Evolutionary conservation across 2,888 invertebrate species (phyloP).

Genomic region (Synergus japonicus): DNA sequence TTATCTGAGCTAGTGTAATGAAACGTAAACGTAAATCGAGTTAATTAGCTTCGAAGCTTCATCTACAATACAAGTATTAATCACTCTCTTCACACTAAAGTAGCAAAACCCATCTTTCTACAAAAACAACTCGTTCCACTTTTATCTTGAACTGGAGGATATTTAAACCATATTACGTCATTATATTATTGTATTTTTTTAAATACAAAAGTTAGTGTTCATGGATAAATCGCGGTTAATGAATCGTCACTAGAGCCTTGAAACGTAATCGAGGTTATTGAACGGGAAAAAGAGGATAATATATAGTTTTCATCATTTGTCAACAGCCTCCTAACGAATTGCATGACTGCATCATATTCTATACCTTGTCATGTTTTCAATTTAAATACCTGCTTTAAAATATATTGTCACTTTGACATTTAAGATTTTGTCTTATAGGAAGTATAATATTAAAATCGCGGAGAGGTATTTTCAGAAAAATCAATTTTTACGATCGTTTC

Average conservation of each 20-base stretch:
- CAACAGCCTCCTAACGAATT: neutral
- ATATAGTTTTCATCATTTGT: neutral
- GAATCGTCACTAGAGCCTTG: constrained; percentile 16
- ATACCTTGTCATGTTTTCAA: neutral
- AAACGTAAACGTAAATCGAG: neutral
- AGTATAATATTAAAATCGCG: neutral
- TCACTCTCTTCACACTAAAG: neutral
- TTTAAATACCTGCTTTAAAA: neutral
- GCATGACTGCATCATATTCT: constrained; percentile 17
- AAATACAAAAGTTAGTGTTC: constrained; percentile 3
- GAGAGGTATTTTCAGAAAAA: too few species aligned
- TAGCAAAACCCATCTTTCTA: neutral
- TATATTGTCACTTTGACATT: neutral
- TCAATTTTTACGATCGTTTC: too few species aligned
- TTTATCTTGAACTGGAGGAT: neutral
- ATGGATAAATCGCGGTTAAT: constrained; percentile 7
- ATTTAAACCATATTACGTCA: neutral
- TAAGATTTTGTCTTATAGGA: neutral
- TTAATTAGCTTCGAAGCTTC: constrained; percentile 5
- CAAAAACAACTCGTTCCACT: neutral
- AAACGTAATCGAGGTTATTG: constrained; percentile 22
- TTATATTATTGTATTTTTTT: neutral
- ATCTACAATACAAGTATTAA: neutral
- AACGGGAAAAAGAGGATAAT: neutral
- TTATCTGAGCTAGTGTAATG: constrained; percentile 1